A percentile compares a stretch with the other conserved stretches of the same genome.
phyloP scores from a whole-genome alignment of 1,140 invertebrate genomes.

The Leptinotarsa defecta region DNA sequence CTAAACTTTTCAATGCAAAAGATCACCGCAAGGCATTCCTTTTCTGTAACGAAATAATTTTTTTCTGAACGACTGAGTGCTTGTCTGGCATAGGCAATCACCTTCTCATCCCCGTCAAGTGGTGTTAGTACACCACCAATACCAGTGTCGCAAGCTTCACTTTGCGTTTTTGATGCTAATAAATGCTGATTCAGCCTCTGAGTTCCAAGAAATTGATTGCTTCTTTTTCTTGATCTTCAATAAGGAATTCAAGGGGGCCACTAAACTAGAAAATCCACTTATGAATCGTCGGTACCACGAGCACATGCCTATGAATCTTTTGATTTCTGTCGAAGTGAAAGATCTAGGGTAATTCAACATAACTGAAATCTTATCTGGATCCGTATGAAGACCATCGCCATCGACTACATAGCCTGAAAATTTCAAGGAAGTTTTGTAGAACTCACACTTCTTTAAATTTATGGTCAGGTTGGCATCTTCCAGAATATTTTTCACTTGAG shows the following conservation, averaged over 20 bases:
- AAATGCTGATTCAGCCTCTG: constrained; percentile 11
- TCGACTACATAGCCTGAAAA: constrained; percentile 11
- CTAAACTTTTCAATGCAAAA: constrained; percentile 55
- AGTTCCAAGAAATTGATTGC: constrained; percentile 15
- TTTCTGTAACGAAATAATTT: constrained; percentile 57
- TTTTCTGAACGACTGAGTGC: constrained; percentile 26
- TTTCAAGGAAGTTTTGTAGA: neutral
- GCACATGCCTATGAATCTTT: constrained; percentile 21
- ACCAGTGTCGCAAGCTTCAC: constrained; percentile 11
- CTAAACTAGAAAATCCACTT: constrained; percentile 14
- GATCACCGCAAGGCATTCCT: constrained; percentile 58
- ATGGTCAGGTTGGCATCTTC: neutral
- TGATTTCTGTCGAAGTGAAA: constrained; percentile 42
- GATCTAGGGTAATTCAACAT: constrained; percentile 44
- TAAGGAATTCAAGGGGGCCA: constrained; percentile 26
- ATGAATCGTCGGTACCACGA: constrained; percentile 11
- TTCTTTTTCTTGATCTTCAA: constrained; percentile 21
- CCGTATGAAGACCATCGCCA: constrained; percentile 7
- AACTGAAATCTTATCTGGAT: constrained; percentile 37
- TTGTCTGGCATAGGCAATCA: constrained; percentile 34
- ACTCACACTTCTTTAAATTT: constrained; percentile 7
- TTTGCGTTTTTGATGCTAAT: constrained; percentile 2
- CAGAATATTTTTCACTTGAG: neutral
- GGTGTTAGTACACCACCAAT: constrained; percentile 12
- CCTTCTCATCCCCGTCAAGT: constrained; percentile 23